These are phyloP conservation scores for Pedionomus torquatus DNA, from an alignment of 2,113 vertebrate genomes.

Conservation along the genomic window DNA sequence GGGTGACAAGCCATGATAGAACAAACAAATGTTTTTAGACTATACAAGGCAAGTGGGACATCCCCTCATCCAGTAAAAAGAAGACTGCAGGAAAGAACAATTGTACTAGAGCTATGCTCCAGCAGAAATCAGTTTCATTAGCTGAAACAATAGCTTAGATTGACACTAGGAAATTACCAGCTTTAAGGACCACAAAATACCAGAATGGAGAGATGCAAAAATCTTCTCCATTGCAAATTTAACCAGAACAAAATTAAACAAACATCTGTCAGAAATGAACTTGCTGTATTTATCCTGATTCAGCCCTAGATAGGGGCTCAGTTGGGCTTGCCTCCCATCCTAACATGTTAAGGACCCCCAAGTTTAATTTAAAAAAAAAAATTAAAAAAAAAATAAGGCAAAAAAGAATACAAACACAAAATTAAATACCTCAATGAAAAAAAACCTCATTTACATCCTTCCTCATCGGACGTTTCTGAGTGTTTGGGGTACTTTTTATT, in stretches of 20 bases:
- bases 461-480: neutral
- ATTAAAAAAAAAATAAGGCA: neutral
- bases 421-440: neutral
- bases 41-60: neutral
- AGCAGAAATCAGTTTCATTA: neutral
- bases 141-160: neutral
- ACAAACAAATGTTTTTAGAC: neutral
- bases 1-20: neutral
- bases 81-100: neutral
- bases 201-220: neutral
- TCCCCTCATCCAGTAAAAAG: neutral
- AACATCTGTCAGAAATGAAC: neutral
- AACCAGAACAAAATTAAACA: neutral
- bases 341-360: neutral
- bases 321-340: neutral
- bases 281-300: neutral
- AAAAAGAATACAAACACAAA: neutral
- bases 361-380: neutral
- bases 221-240: neutral
- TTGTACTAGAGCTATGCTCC: neutral
- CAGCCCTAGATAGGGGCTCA: neutral
- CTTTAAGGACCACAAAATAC: neutral
- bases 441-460: neutral
- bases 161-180: neutral
- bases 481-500: neutral